Conservation (phyloP, 2,797 vertebrate species). For the Cichlasoma orientale region DNA sequence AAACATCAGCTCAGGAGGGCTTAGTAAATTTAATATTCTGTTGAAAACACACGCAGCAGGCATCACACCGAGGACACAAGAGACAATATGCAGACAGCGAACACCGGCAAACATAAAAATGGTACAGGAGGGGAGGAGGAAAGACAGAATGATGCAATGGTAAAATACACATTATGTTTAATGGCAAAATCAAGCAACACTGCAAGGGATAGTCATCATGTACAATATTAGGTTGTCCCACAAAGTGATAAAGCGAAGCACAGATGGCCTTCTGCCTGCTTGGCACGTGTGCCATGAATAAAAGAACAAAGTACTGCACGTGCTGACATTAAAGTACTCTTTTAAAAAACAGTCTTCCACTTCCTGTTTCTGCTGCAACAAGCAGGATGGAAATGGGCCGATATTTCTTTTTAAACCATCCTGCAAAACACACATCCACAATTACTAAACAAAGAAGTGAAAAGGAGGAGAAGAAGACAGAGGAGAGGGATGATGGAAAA, state of each 20-base stretch:
- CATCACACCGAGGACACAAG: not conserved
- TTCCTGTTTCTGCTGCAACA: conserved; percentile 65
- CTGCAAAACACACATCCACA: conserved; percentile 22
- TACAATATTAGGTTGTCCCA: conserved; percentile 11
- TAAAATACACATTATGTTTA: conserved; percentile 4
- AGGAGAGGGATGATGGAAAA: too few species aligned
- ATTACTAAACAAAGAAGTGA: conserved; percentile 39
- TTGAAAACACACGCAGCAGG: conserved; percentile 13
- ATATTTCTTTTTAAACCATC: conserved; percentile 41
- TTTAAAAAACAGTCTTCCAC: conserved; percentile 35
- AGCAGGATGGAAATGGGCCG: conserved; percentile 52
- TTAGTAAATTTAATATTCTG: conserved; percentile 15
- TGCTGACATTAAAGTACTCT: conserved; percentile 65
- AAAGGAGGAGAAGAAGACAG: not conserved
- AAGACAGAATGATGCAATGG: not conserved
- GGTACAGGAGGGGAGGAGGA: not conserved
- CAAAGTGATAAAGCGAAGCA: conserved; percentile 34
- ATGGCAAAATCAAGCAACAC: not conserved
- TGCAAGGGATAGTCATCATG: not conserved
- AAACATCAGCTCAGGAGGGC: conserved; percentile 9
- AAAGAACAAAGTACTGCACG: conserved; percentile 65
- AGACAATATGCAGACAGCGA: conserved; percentile 18
- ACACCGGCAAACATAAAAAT: conserved; percentile 18
- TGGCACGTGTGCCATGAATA: conserved; percentile 64
- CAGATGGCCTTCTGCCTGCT: conserved; percentile 34